Evolutionary conservation across 2,888 invertebrate species (phyloP).

Genomic region (Sialis fuliginosa): DNA sequence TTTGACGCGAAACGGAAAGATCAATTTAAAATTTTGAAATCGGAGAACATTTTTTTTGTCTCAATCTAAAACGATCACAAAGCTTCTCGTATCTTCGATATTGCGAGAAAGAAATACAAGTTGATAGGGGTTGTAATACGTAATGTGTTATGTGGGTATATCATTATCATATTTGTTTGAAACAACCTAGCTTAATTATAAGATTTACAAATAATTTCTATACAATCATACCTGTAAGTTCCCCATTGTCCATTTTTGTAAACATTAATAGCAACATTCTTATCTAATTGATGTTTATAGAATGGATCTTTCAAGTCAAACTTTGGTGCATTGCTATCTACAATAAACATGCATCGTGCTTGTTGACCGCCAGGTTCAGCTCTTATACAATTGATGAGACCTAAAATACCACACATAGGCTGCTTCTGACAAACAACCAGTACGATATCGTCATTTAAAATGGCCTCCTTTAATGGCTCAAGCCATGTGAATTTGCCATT

Average conservation of each 20-base stretch:
- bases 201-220: no score
- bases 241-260: conserved; percentile 36
- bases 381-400: conserved; percentile 74
- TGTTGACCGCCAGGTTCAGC: conserved; percentile 44
- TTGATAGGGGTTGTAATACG: no score
- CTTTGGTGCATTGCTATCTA: conserved; percentile 40
- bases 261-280: conserved; percentile 68
- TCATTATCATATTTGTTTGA: no score
- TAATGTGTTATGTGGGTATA: no score
- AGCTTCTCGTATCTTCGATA: no score
- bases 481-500: conserved; percentile 34
- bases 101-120: no score
- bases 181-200: no score
- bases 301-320: conserved; percentile 46
- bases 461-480: conserved; percentile 22
- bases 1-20: no score
- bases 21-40: no score
- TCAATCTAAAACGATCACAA: no score
- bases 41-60: no score
- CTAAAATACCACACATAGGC: conserved; percentile 58
- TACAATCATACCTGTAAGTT: conserved; percentile 18
- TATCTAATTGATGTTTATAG: conserved; percentile 44
- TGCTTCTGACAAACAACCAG: conserved; percentile 46
- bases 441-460: conserved; percentile 30
- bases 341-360: conserved; percentile 41